Evolutionary conservation across 2,797 vertebrate species (phyloP).

Genomic region (Pseudochromis fuscus): DNA sequence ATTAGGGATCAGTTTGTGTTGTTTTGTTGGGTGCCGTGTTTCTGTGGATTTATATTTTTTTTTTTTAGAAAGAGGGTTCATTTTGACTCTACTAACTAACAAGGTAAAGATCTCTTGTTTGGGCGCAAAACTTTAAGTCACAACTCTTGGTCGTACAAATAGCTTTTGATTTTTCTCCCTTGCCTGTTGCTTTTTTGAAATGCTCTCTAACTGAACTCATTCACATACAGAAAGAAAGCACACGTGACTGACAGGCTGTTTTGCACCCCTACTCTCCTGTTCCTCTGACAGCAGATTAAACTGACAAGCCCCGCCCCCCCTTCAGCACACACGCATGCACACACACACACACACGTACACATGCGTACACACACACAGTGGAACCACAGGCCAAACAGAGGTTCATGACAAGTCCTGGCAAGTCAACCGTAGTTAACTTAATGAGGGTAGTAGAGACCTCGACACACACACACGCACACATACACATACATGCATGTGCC

Average conservation of each 20-base stretch:
- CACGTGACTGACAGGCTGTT: conserved; percentile 59
- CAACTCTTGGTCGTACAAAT: conserved; percentile 9
- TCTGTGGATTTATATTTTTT: too few species aligned
- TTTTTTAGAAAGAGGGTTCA: conserved; percentile 7
- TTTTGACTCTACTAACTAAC: too few species aligned
- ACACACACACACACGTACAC: conserved; percentile 9
- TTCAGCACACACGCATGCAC: conserved; percentile 7
- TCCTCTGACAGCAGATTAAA: conserved; percentile 66
- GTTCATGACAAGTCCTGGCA: conserved; percentile 75
- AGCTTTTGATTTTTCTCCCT: neutral
- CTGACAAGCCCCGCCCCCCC: conserved; percentile 27
- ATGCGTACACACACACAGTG: conserved; percentile 31
- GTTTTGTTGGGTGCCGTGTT: too few species aligned
- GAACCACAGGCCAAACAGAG: conserved; percentile 59
- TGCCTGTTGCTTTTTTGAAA: neutral
- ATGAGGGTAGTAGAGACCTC: conserved; percentile 65
- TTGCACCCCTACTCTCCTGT: conserved; percentile 46
- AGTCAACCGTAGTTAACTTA: conserved; percentile 72
- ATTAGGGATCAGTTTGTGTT: too few species aligned
- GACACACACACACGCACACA: conserved; percentile 29
- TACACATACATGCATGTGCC: conserved; percentile 23
- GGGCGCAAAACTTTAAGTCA: too few species aligned
- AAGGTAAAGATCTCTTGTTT: too few species aligned
- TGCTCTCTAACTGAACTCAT: conserved; percentile 13
- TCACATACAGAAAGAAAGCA: conserved; percentile 1